Conservation (phyloP, 2,888 invertebrate genomes). For the Siphlonurus alternatus region DNA sequence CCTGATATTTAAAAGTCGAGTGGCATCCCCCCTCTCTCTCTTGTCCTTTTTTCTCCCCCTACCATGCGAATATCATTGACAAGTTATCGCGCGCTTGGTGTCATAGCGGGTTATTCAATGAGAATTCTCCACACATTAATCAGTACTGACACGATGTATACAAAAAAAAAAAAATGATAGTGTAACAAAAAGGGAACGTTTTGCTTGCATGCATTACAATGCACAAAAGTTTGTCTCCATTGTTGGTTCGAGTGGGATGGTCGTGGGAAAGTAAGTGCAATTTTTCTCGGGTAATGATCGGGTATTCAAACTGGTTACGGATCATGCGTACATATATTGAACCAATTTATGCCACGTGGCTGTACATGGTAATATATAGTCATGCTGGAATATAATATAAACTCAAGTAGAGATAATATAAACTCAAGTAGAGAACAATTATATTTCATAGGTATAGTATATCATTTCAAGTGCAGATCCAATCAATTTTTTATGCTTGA, state of each 20-base stretch:
- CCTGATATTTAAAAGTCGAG: neutral
- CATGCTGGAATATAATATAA: too few species aligned
- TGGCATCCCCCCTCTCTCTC: neutral
- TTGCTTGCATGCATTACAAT: neutral
- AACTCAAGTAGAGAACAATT: too few species aligned
- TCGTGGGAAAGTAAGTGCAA: neutral
- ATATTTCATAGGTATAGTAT: too few species aligned
- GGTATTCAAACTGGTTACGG: neutral
- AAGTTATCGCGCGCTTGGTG: neutral
- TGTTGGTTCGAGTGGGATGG: neutral
- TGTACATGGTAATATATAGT: too few species aligned
- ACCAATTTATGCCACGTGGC: too few species aligned
- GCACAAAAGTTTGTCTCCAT: neutral
- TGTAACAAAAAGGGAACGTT: neutral
- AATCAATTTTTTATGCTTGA: too few species aligned
- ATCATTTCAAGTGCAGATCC: too few species aligned
- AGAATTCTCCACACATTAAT: neutral
- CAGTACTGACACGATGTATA: neutral
- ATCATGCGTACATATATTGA: too few species aligned
- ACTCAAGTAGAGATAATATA: too few species aligned
- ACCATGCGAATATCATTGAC: neutral
- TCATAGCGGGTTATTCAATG: neutral
- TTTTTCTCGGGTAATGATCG: neutral
- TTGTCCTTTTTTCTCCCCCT: neutral
- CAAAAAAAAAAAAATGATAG: neutral